phyloP scores from a whole-genome alignment of 2,888 invertebrate species.

The Unio delphinus region DNA sequence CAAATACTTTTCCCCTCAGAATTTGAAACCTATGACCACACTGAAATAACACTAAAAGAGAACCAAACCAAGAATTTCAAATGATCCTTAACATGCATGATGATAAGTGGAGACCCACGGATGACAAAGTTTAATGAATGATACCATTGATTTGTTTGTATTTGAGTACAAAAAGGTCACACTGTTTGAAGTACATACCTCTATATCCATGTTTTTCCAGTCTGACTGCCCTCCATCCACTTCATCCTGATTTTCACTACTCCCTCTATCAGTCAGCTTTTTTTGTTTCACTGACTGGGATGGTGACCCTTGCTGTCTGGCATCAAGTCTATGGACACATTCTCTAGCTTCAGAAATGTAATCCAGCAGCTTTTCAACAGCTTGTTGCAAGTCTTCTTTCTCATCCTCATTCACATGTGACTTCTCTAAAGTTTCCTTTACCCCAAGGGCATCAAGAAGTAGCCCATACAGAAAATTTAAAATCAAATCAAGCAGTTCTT shows the following conservation, averaged over 20 bases:
- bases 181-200: conserved; percentile 12
- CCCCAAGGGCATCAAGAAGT: conserved; percentile 45
- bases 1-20: too few relatives aligned
- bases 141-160: too few relatives aligned
- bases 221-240: conserved; percentile 3
- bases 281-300: conserved; percentile 10
- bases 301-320: conserved; percentile 9
- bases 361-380: conserved; percentile 39
- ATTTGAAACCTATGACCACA: too few relatives aligned
- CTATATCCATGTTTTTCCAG: conserved; percentile 29
- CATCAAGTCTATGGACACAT: conserved; percentile 27
- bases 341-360: conserved; percentile 44
- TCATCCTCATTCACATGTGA: conserved; percentile 16
- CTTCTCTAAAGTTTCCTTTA: conserved; percentile 23
- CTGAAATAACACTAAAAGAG: too few relatives aligned
- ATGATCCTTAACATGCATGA: too few relatives aligned
- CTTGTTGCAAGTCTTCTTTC: conserved; percentile 34
- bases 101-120: too few relatives aligned
- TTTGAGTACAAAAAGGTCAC: too few relatives aligned
- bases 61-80: too few relatives aligned
- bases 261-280: conserved; percentile 2
- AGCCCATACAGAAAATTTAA: conserved; percentile 57
- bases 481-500: conserved; percentile 54
- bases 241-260: neutral
- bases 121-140: too few relatives aligned